phyloP scores from a whole-genome alignment of 1,140 invertebrate genomes.

The Tetragonula clypearis region DNA sequence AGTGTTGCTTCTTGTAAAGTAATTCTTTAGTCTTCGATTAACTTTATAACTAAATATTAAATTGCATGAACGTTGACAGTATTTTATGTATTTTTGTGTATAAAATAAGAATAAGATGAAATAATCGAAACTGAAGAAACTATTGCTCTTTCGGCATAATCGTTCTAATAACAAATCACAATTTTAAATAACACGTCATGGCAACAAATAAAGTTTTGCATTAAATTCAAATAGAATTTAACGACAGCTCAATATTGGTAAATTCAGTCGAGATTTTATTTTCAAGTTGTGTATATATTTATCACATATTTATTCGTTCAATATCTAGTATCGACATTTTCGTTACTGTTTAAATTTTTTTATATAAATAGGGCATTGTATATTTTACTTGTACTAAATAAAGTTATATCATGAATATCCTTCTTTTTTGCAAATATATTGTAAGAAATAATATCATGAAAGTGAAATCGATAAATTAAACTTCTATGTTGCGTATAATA shows the following conservation, averaged over 20 bases:
- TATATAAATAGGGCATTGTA: background rate
- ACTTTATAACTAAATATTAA: too few relatives aligned
- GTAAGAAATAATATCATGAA: background rate
- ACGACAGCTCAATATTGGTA: background rate
- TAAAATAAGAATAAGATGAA: too few relatives aligned
- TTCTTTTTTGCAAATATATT: too few relatives aligned
- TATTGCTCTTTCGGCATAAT: background rate
- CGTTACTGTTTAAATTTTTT: background rate
- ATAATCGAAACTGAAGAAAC: too few relatives aligned
- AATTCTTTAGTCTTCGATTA: too few relatives aligned
- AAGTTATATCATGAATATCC: background rate
- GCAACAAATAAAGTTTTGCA: too few relatives aligned
- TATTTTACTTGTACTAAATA: background rate
- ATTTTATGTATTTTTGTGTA: too few relatives aligned
- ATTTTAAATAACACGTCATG: background rate
- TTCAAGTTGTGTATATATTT: background rate
- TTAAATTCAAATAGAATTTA: too few relatives aligned
- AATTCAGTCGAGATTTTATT: background rate
- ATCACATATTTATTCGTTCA: background rate
- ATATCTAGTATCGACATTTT: background rate
- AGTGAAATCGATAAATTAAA: background rate
- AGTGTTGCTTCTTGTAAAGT: too few relatives aligned
- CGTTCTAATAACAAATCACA: background rate
- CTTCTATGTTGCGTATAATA: background rate
- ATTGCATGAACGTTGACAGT: too few relatives aligned